Conservation (phyloP, 2,113 vertebrate genomes). For the Dipodomys stephensi region DNA sequence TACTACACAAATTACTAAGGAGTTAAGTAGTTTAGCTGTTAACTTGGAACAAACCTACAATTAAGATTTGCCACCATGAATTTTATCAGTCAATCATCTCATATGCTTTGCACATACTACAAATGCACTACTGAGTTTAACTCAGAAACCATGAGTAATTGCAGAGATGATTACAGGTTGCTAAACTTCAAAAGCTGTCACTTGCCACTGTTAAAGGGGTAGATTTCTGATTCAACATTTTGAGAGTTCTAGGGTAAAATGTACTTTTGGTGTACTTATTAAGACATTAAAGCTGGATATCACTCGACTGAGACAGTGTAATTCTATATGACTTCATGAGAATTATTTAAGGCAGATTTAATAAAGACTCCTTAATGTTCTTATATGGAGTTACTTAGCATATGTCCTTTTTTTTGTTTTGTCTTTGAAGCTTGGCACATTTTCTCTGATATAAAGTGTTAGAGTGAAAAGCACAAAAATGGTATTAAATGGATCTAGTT, state of each 20-base stretch:
- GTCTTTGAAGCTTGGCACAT: not conserved
- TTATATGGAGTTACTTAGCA: not conserved
- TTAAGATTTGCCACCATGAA: constrained; percentile 74
- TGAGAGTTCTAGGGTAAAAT: constrained; percentile 66
- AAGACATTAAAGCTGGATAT: constrained; percentile 23
- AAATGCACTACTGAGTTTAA: constrained; percentile 65
- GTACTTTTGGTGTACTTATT: constrained; percentile 62
- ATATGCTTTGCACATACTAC: constrained; percentile 39
- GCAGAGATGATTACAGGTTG: constrained; percentile 72
- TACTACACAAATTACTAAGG: constrained; percentile 66
- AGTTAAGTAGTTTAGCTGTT: constrained; percentile 64
- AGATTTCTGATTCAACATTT: constrained; percentile 75
- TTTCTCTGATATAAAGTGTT: not conserved
- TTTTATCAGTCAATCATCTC: constrained; percentile 78
- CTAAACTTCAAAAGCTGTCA: constrained; percentile 68
- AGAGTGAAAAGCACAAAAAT: not conserved
- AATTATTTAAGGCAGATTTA: not conserved
- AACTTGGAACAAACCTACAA: constrained; percentile 76
- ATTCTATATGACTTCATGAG: constrained; percentile 11
- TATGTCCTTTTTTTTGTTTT: not conserved
- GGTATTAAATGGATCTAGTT: not conserved
- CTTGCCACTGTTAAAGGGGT: constrained; percentile 65
- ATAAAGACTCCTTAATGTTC: not conserved
- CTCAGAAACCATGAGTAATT: constrained; percentile 70
- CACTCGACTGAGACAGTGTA: constrained; percentile 23